Base-by-base conservation (phyloP, 2,797 vertebrate genomes). In the Halcyon chelicuti region DNA sequence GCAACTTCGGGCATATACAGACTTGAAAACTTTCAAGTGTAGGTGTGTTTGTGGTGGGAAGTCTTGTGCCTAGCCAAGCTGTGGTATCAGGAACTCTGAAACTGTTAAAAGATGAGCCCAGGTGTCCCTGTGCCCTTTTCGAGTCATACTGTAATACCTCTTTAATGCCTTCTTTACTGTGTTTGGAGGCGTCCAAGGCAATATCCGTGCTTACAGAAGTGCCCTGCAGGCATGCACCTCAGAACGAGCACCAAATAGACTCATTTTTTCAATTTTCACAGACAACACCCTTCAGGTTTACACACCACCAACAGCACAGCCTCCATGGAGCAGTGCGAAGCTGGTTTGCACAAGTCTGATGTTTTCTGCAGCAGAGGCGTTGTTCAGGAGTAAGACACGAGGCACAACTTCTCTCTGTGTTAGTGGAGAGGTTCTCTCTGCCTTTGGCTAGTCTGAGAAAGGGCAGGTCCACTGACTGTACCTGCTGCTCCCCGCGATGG, bases 401-500 rank as follows among this genome's bases (percentile, higher is more conserved):
- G 2, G 76, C 61, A 40, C 17, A 67, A 8, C 21, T 58, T 76
- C 75, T 44, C 44, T 44, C 40, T 62, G 1, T 52, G 10, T 21
- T 72, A 39, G 29, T 33, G 37, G 39, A 61, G 25, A 39, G 19
- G 12, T 21, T 54, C 10, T 19, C 86, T 82, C 49, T 73, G 60
- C 18, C 46, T 65, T 84, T 78, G 44, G 26, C 31, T 84, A 39
- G 22, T 7, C 18, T 52, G 44, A 16, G 21, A n/a, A 55, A 39
- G 47, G 21, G 58, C 62, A 68, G 14, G 54, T 74, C 78, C 58
- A n/a, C 42, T 39, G 63, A 25, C 37, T 33, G 20, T 8, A 22
- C 37, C 72, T 84, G 49, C 85, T 58, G 10, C 22, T 86, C 19
- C 52, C 35, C 5, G 3, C 0, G 3, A 20, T 0, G 4, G 46